Evolutionary conservation across 2,888 invertebrate species (phyloP).

Genomic region (Pachycephus smyrnensis): DNA sequence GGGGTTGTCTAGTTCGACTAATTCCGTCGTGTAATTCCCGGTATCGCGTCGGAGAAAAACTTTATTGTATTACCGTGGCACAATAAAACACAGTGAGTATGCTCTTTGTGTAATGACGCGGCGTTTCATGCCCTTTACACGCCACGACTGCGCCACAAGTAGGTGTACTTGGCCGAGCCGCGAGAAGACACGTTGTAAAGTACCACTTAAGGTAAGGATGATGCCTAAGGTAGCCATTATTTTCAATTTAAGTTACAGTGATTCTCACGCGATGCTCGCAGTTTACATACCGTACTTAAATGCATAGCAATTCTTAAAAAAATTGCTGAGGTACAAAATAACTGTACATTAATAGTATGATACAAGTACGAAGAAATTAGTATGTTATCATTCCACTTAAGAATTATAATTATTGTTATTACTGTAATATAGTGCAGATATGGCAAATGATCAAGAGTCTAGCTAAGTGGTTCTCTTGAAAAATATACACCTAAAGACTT

Average conservation of each 20-base stretch:
- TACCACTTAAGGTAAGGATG: constrained; percentile 19
- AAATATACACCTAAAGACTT: neutral
- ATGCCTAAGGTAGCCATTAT: constrained; percentile 25
- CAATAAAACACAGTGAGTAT: constrained; percentile 63
- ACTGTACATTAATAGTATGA: neutral
- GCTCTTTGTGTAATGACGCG: constrained; percentile 64
- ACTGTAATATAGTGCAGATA: neutral
- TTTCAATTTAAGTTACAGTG: constrained; percentile 38
- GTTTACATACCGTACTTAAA: neutral
- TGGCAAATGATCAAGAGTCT: neutral
- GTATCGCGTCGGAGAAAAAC: constrained; percentile 19
- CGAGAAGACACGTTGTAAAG: constrained; percentile 30
- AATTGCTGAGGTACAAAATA: neutral
- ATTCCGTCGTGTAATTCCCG: constrained; percentile 35
- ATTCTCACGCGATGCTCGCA: constrained; percentile 24
- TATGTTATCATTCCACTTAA: neutral
- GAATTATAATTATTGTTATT: no score
- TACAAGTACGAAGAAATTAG: neutral
- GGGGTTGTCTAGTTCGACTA: constrained; percentile 25
- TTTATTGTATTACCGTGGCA: constrained; percentile 50
- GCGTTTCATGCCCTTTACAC: constrained; percentile 53
- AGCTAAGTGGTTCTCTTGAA: neutral
- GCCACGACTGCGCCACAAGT: constrained; percentile 50
- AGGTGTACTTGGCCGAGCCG: constrained; percentile 29
- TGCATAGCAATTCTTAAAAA: neutral